Evolutionary conservation across 2,113 vertebrate genomes (phyloP).

Genomic region (Antigone vipio): DNA sequence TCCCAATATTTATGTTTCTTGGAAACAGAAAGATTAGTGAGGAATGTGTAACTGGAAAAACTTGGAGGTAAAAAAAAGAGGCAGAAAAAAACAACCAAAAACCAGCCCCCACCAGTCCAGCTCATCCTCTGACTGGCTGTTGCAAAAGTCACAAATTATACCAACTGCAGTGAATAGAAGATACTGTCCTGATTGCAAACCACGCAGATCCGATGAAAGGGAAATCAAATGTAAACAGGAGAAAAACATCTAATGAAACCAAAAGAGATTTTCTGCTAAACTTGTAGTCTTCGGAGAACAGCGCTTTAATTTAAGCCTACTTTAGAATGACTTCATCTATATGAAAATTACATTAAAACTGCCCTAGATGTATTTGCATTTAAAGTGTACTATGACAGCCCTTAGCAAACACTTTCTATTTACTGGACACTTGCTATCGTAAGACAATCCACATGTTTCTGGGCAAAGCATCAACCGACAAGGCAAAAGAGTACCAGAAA

Average conservation of each 20-base stretch:
- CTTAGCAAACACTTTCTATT: slow-evolving; percentile 32
- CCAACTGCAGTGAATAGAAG: not conserved
- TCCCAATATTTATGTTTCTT: slow-evolving; percentile 39
- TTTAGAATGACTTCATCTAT: slow-evolving; percentile 60
- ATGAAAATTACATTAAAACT: slow-evolving; percentile 69
- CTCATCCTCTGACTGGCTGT: not conserved
- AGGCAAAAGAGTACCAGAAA: not conserved
- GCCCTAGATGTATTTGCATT: slow-evolving; percentile 54
- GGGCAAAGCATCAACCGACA: not conserved
- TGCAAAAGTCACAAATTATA: not conserved
- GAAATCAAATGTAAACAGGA: not conserved
- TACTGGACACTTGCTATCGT: not conserved
- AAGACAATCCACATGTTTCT: not conserved
- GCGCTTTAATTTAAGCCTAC: slow-evolving; percentile 52
- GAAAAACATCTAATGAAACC: not conserved
- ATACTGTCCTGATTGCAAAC: not conserved
- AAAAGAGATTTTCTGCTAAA: slow-evolving; percentile 29
- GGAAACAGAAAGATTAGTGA: not conserved
- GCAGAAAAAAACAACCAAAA: not conserved
- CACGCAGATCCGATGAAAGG: not conserved
- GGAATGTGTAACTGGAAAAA: slow-evolving; percentile 16
- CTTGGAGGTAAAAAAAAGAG: not conserved
- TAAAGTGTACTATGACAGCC: slow-evolving; percentile 25
- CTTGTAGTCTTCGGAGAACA: slow-evolving; percentile 48
- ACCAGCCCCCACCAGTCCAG: not conserved